Evolutionary conservation across 2,797 vertebrate genomes (phyloP).

Genomic region (Sebastes flavidus): DNA sequence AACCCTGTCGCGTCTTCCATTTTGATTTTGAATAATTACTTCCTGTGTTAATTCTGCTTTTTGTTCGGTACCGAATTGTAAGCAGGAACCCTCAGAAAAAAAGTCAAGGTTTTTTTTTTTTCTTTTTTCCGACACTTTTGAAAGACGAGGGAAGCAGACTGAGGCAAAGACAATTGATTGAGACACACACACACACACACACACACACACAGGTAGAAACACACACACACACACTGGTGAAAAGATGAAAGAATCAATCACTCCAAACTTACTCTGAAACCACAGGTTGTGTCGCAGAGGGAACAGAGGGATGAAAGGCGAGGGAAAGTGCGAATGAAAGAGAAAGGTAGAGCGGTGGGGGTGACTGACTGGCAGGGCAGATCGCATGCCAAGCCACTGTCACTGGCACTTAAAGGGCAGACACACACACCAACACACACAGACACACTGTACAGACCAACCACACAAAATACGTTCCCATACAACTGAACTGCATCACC

Average conservation of each 20-base stretch:
- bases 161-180: slow-evolving; percentile 17
- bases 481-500: too few species aligned
- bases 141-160: slow-evolving; percentile 5
- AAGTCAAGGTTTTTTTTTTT: slow-evolving; percentile 16
- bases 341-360: slow-evolving; percentile 38
- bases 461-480: too few species aligned
- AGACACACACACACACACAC: slow-evolving; percentile 4
- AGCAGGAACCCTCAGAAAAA: slow-evolving; percentile 9
- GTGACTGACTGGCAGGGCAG: slow-evolving; percentile 71
- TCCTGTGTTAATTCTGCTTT: slow-evolving; percentile 16
- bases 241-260: slow-evolving; percentile 66
- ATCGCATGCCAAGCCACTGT: slow-evolving; percentile 71
- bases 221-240: background rate
- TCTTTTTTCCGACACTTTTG: background rate
- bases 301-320: slow-evolving; percentile 64
- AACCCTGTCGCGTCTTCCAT: background rate
- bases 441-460: background rate
- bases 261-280: slow-evolving; percentile 65
- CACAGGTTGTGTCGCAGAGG: slow-evolving; percentile 60
- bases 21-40: slow-evolving; percentile 20
- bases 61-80: background rate
- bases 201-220: background rate
- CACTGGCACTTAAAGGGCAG: slow-evolving; percentile 39
- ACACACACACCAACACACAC: slow-evolving; percentile 12
- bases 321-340: slow-evolving; percentile 55